phyloP scores from a whole-genome alignment of 2,113 vertebrate genomes.

The Platanista minor region DNA sequence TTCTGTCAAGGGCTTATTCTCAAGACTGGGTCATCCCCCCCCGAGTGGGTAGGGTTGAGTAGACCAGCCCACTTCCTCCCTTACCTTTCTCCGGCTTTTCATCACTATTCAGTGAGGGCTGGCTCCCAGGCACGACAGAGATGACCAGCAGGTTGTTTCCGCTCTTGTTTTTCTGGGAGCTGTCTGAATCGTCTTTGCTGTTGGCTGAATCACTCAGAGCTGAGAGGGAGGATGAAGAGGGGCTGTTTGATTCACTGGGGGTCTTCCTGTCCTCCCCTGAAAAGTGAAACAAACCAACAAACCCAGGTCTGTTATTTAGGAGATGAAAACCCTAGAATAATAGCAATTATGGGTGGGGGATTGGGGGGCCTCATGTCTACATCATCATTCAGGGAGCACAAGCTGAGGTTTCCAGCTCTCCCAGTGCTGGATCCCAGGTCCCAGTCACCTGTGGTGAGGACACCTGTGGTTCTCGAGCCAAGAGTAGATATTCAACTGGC shows the following conservation, averaged over 20 bases:
- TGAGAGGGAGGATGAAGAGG: constrained; percentile 95
- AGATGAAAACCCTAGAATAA: background rate
- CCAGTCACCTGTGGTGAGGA: background rate
- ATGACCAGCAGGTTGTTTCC: constrained; percentile 92
- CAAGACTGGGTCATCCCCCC: background rate
- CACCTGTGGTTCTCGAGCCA: background rate
- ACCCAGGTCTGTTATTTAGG: background rate
- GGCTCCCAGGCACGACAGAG: constrained; percentile 90
- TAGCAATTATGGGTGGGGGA: background rate
- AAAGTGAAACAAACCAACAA: constrained; percentile 42
- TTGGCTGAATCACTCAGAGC: constrained; percentile 97
- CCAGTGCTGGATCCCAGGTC: background rate
- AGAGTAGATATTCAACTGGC: background rate
- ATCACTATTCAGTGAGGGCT: constrained; percentile 89
- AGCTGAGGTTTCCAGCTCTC: background rate
- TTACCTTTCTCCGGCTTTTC: constrained; percentile 98
- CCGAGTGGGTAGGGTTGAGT: background rate
- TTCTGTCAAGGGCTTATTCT: background rate
- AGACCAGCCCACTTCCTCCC: background rate
- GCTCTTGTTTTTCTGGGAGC: constrained; percentile 88
- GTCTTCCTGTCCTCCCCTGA: constrained; percentile 86
- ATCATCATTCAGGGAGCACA: too few species aligned
- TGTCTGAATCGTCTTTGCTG: constrained; percentile 93
- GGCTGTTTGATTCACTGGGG: constrained; percentile 90
- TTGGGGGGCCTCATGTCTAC: background rate